Base-by-base conservation (phyloP, 2,888 invertebrate genomes). In the Ethmia dodecea region DNA sequence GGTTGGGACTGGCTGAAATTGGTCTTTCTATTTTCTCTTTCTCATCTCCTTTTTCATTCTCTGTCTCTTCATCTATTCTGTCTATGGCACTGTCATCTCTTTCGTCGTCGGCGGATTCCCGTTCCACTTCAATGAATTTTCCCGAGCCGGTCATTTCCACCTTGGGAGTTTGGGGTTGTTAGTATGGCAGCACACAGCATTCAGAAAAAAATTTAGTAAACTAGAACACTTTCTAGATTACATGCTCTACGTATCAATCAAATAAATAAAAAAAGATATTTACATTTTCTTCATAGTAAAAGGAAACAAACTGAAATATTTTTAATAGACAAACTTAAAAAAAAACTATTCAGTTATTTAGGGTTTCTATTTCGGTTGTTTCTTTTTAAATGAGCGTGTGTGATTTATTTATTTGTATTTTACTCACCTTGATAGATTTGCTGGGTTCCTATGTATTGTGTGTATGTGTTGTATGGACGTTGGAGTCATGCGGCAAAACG, bases 61-160 rank as follows among this genome's bases (percentile, higher is more conserved):
- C n/a, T 43, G 18, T 49, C 30, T 33, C 55, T 35, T 10, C 45
- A 24, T 50, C 55, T 29, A 40, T 26, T 29, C 48, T 52, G 27
- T 51, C 49, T 38, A 47, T 32, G 39, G 46, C 31, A 13, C 43
- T 28, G 2, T 40, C 42, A 14, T 42, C 40, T 38, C 41, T 38
- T 15, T 46, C 48, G 10, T 40, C 51, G 6, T 70, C 65, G 28
- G 45, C 40, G n/a, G 52, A 53, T 2, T 75, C 72, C 14, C 74
- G 65, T 46, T 87, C 87, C 32, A 86, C 76, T 69, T 87, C 87
- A 63, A 87, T 80, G 76, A 87, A 87, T 60, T 84, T 86, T 10
- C 86, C 86, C 45, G 81, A 76, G 51, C 80, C 77, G 27, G 86
- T 86, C 61, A 86, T 51, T 83, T 87, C 86, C 46, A 86, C 84